These are phyloP conservation scores for Parnassius mnemosyne DNA, from an alignment of 2,888 invertebrate genomes.

Conservation along the genomic window DNA sequence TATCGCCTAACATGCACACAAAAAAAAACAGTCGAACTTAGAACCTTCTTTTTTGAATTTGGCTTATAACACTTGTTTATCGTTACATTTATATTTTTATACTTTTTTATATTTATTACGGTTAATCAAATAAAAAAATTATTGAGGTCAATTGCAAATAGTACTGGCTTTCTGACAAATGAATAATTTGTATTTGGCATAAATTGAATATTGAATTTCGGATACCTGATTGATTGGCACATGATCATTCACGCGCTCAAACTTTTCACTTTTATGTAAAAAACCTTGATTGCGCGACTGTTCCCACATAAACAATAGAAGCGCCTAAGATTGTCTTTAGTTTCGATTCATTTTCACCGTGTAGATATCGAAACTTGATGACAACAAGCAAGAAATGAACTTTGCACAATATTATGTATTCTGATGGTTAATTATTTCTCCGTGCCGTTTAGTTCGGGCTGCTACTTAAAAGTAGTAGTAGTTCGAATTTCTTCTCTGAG, in stretches of 20 bases:
- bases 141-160: no score
- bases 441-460: no score
- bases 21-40: no score
- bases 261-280: constrained; percentile 51
- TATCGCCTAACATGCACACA: no score
- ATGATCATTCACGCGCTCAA: constrained; percentile 22
- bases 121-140: no score
- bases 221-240: constrained; percentile 5
- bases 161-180: not conserved
- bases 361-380: constrained; percentile 41
- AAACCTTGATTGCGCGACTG: constrained; percentile 44
- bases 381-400: constrained; percentile 51
- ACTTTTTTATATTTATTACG: no score
- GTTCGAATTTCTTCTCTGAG: constrained; percentile 1
- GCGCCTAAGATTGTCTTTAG: constrained; percentile 60
- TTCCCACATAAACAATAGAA: constrained; percentile 71
- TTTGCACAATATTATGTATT: constrained; percentile 37
- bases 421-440: constrained; percentile 16
- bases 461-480: constrained; percentile 1
- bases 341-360: constrained; percentile 67
- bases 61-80: no score
- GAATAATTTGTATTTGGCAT: not conserved
- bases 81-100: no score
- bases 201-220: not conserved
- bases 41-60: no score